Conservation (phyloP, 2,797 vertebrate species). For the Tinamus major region DNA sequence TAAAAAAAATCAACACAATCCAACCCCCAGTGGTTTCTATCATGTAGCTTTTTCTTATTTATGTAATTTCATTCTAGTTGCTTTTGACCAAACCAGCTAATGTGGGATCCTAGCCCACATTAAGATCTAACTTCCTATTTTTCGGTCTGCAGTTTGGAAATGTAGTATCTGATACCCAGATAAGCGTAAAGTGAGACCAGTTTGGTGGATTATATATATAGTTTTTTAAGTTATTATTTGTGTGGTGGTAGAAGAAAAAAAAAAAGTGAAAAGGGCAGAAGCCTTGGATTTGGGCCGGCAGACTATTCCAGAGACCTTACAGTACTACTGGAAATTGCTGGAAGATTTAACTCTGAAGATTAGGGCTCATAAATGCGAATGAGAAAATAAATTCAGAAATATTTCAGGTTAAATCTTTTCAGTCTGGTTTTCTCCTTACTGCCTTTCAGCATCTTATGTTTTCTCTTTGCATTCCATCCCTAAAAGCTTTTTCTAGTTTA, state of each 20-base stretch:
- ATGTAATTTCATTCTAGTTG: constrained; percentile 38
- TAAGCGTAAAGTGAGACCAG: constrained; percentile 16
- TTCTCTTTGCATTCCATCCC: constrained; percentile 38
- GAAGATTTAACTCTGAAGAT: constrained; percentile 21
- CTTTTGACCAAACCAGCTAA: constrained; percentile 54
- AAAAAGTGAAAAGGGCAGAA: neutral
- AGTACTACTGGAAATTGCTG: constrained; percentile 18
- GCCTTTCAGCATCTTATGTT: constrained; percentile 28
- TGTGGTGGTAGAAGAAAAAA: neutral
- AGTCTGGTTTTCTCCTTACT: neutral
- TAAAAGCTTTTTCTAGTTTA: constrained; percentile 40
- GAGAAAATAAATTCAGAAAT: constrained; percentile 25
- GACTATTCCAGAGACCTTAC: neutral
- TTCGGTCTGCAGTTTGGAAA: constrained; percentile 37
- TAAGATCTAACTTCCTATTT: constrained; percentile 33
- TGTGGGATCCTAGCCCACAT: constrained; percentile 1
- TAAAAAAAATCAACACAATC: constrained; percentile 41
- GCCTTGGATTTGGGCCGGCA: neutral
- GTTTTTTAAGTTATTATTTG: neutral
- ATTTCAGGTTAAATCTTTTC: constrained; percentile 35
- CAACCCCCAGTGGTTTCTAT: constrained; percentile 53
- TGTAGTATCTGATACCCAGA: neutral
- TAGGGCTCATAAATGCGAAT: constrained; percentile 3
- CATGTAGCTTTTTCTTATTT: constrained; percentile 37
- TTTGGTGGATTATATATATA: neutral